Conservation (phyloP, 2,888 invertebrate species). For the Amblyjoppa fuscipennis region DNA sequence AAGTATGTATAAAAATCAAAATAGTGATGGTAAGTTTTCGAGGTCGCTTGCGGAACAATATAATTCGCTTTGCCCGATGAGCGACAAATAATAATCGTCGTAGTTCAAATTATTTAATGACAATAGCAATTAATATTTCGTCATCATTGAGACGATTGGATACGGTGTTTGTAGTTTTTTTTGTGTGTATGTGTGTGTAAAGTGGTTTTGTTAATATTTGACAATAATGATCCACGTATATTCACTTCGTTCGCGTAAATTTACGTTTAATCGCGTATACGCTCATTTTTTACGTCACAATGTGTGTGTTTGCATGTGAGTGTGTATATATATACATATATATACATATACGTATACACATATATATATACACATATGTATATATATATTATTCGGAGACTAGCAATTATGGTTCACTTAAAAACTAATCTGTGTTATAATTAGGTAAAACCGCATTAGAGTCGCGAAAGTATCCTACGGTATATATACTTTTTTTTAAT, state of each 20-base stretch:
- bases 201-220: slow-evolving; percentile 25
- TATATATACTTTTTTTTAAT: slow-evolving; percentile 50
- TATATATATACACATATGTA: slow-evolving; percentile 46
- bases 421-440: slow-evolving; percentile 71
- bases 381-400: slow-evolving; percentile 77
- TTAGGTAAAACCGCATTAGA: slow-evolving; percentile 74
- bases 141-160: slow-evolving; percentile 15
- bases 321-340: slow-evolving; percentile 57
- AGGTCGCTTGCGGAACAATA: slow-evolving; percentile 10
- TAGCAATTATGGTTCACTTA: slow-evolving; percentile 80
- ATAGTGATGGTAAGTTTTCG: slow-evolving; percentile 19
- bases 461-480: slow-evolving; percentile 63
- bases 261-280: slow-evolving; percentile 40
- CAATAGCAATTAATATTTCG: slow-evolving; percentile 51
- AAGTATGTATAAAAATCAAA: slow-evolving; percentile 56
- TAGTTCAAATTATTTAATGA: slow-evolving; percentile 44
- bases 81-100: slow-evolving; percentile 24
- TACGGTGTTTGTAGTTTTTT: slow-evolving; percentile 1
- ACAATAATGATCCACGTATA: slow-evolving; percentile 35
- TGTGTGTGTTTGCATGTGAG: slow-evolving; percentile 50
- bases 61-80: slow-evolving; percentile 24
- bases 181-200: not conserved
- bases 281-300: slow-evolving; percentile 24
- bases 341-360: slow-evolving; percentile 46
- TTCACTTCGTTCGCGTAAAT: slow-evolving; percentile 27